phyloP scores from a whole-genome alignment of 1,140 invertebrate genomes.

The Helicorthomorpha holstii region DNA sequence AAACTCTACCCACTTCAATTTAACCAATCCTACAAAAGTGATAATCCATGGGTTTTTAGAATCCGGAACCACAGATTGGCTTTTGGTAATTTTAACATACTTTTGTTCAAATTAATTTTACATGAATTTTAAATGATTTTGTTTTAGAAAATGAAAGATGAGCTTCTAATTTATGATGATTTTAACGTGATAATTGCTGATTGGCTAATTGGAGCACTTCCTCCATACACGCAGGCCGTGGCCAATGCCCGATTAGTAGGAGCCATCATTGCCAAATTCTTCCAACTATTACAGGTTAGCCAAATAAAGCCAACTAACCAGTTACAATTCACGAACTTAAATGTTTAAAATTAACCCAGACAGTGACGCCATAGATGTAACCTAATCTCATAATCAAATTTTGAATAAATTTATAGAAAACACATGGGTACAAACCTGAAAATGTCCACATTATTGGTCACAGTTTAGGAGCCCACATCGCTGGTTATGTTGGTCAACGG shows the following conservation, averaged over 20 bases:
- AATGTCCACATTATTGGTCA: conserved; percentile 68
- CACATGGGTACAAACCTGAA: not conserved
- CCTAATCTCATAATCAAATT: not conserved
- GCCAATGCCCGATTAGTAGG: conserved; percentile 77
- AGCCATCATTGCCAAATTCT: conserved; percentile 55
- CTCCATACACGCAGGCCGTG: conserved; percentile 75
- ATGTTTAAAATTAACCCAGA: not conserved
- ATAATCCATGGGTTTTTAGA: conserved; percentile 73
- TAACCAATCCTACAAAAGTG: conserved; percentile 36
- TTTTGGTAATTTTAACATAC: conserved; percentile 29
- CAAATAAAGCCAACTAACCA: no score
- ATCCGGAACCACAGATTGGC: conserved; percentile 55
- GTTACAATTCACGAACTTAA: no score
- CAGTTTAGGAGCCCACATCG: conserved; percentile 69
- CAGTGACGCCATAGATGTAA: not conserved
- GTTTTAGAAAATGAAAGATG: conserved; percentile 36
- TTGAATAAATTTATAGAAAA: no score
- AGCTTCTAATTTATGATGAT: conserved; percentile 43
- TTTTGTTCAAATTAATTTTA: not conserved
- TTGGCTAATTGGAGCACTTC: conserved; percentile 64
- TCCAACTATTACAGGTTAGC: conserved; percentile 32
- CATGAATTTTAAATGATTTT: not conserved
- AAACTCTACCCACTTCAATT: conserved; percentile 8
- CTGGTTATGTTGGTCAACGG: conserved; percentile 60
- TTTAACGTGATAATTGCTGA: conserved; percentile 62